These are phyloP conservation scores for Mesocricetus auratus DNA, from an alignment of 2,113 vertebrate species.

Conservation along the genomic window DNA sequence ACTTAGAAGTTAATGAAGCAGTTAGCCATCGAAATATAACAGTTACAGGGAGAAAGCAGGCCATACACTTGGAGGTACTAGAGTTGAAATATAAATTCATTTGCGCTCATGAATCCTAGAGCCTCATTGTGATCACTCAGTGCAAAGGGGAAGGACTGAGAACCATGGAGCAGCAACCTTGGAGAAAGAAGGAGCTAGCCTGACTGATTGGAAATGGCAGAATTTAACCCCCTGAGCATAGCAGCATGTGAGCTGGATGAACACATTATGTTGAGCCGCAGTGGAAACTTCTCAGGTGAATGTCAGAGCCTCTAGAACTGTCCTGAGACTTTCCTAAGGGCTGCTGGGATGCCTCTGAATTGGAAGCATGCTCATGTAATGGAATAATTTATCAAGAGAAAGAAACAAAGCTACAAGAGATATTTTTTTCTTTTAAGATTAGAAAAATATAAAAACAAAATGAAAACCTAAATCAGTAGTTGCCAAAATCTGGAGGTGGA, in stretches of 20 bases:
- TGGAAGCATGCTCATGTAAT: background rate
- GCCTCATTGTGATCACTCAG: slow-evolving; percentile 18
- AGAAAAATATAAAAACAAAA: background rate
- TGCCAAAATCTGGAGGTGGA: background rate
- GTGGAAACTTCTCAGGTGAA: background rate
- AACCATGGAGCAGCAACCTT: slow-evolving; percentile 61
- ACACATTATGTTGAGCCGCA: background rate
- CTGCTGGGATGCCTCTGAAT: background rate
- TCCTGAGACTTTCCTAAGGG: background rate
- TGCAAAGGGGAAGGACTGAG: slow-evolving; percentile 46
- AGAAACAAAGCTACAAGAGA: background rate
- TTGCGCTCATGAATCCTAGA: slow-evolving; percentile 60
- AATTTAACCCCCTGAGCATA: slow-evolving; percentile 35
- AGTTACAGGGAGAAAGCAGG: slow-evolving; percentile 15
- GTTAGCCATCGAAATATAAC: slow-evolving; percentile 43
- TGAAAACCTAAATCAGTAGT: background rate
- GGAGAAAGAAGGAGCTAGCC: slow-evolving; percentile 45
- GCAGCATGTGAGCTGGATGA: background rate
- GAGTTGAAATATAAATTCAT: slow-evolving; percentile 68
- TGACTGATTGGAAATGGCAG: slow-evolving; percentile 69
- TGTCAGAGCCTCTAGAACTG: background rate
- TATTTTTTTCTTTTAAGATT: background rate
- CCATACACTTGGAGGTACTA: slow-evolving; percentile 18
- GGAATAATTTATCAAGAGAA: background rate
- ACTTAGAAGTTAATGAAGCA: slow-evolving; percentile 62